Base-by-base conservation (phyloP, 1,140 invertebrate genomes). In the Aphaenogaster ashmeadi region DNA sequence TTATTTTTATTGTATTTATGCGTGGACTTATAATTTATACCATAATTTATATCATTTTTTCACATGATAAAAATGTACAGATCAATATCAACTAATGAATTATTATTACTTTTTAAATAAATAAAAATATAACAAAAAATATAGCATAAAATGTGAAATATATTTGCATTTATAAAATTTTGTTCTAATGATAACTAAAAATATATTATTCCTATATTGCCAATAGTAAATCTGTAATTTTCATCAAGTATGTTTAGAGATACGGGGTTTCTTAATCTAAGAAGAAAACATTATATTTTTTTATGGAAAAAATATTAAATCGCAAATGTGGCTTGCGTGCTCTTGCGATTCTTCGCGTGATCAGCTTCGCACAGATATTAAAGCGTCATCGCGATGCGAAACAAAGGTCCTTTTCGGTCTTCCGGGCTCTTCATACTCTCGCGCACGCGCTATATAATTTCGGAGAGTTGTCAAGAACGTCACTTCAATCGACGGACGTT, bases 361-460 rank as follows among this genome's bases (percentile, higher is more conserved):
- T 72, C 36, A 71, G 38, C 27, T 56, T 56, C 52, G 38, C 27
- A 8, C 52, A 33, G 50, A 71, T 47, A 72, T 83, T 47, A 21
- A 83, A 72, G 27, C 50, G 38, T 52, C 15, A 52, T 78, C 78
- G 50, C 67, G 50, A 72, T 83, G 52, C 79, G 52, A 84, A 84
- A 84, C 80, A 84, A 84, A 84, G 69, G 21, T n/a, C 21, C 78
- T 15, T 47, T 64, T 44, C 27, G 27, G 18, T 77, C 54, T 77
- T 60, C 74, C 56, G 56, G 38, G 41, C 66, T 71, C 41, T 33
- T 83, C 36, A 52, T 33, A 41, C 38, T 44, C 13, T 47, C 50
- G 67, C 80, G 64, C 52, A 58, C 41, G 80, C 11, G 69, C 80
- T 84, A 74, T 75, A 74, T 84, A 84, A 84, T 84, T 84, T 84